Evolutionary conservation across 2,888 invertebrate genomes (phyloP), one percentile per base, ranked within the genome.

Genomic region (Nipponacmea schrenckii): DNA sequence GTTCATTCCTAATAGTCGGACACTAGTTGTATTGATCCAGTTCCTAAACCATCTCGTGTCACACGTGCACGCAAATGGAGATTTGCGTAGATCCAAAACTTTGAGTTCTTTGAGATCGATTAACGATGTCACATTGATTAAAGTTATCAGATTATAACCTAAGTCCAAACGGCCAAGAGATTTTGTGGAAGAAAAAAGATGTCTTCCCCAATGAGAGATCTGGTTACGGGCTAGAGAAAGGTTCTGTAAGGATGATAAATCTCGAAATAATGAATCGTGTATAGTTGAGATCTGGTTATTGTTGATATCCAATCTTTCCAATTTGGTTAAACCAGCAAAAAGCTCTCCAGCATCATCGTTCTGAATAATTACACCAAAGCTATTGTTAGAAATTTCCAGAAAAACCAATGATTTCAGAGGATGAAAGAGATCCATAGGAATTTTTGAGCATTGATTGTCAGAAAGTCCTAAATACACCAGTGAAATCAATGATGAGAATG

Each of bases 11-110:
- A 73, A 63, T 27, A 84, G 17, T 0, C 24, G 56, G 0, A 81
- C 68, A 0, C 72, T 70, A 92, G 90, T 97, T 95, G 88, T 95
- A 94, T 85, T 94, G 92, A 96, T 91, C 96, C 96, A 97, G 90
- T 94, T 94, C 95, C 96, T 96, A 66, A 96, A 92, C 87, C 95
- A 94, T 90, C 95, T 94, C 74, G 95, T 93, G 87, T 96, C 95
- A 89, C 96, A 97, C 85, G 93, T 94, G 89, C 96, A 97, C 77
- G 93, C 93, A 81, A 96, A 91, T 64, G 96, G 96, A 90, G 96
- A 96, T 86, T 94, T 96, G 95, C 92, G 94, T 73, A 96, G 90
- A 88, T 88, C 84, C 17, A 89, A 79, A 24, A 77, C 78, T 27
- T 83, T 93, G 79, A 96, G 90, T 76, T 93, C 92, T 10, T 20